A percentile compares a stretch with the other conserved stretches of the same genome.
Evolutionary conservation across 2,113 vertebrate genomes (phyloP).

Genomic region (Mustela nigripes): DNA sequence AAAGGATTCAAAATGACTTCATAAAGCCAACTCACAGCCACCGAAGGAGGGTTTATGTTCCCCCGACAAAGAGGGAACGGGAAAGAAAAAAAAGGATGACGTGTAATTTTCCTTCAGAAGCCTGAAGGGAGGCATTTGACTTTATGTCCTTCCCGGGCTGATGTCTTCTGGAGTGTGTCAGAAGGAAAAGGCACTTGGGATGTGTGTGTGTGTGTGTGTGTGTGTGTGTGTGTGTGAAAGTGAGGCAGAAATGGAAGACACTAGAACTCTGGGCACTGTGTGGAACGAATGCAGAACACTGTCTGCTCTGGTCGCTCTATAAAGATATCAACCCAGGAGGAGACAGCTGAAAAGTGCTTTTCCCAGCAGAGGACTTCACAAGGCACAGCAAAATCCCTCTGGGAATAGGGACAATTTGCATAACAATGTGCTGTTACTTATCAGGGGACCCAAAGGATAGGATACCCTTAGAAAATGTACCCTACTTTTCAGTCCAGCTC

Average conservation of each 20-base stretch:
- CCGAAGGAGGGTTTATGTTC: not conserved
- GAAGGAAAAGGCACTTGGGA: not conserved
- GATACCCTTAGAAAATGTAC: slow-evolving; percentile 73
- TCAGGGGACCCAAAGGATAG: slow-evolving; percentile 74
- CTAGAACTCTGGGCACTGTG: slow-evolving; percentile 53
- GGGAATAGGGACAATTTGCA: slow-evolving; percentile 84
- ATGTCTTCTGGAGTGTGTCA: not conserved
- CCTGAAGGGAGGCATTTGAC: not conserved
- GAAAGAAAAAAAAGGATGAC: not conserved
- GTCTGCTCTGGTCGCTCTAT: slow-evolving; percentile 33
- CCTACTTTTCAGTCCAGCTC: slow-evolving; percentile 76
- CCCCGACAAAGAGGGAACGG: not conserved
- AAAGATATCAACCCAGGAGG: slow-evolving; percentile 60
- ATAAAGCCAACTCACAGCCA: not conserved
- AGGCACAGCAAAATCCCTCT: slow-evolving; percentile 72
- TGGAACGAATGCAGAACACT: slow-evolving; percentile 26
- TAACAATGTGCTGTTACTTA: slow-evolving; percentile 84
- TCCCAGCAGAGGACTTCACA: slow-evolving; percentile 66
- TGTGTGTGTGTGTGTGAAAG: not conserved
- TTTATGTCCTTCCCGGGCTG: not conserved
- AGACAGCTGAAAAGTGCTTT: slow-evolving; percentile 74
- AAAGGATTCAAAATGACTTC: slow-evolving; percentile 61
- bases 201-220: not conserved
- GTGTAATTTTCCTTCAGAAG: not conserved
- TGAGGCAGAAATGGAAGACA: not conserved